These are phyloP conservation scores for Hepsetus odoe DNA, from an alignment of 2,113 vertebrate genomes.

Conservation along the genomic window DNA sequence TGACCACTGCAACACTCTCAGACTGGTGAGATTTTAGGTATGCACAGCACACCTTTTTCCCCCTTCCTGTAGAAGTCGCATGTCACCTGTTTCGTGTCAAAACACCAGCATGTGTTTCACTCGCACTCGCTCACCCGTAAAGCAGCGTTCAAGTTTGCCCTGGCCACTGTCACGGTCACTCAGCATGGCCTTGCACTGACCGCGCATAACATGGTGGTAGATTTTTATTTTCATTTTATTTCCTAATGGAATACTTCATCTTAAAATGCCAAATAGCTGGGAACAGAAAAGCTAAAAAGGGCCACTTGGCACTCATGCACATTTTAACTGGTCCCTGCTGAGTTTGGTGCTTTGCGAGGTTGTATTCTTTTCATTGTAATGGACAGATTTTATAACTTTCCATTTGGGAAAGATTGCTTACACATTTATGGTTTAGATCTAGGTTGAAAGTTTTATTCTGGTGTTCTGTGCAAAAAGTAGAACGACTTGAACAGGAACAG, in stretches of 20 bases:
- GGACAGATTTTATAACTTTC: background rate
- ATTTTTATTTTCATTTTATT: background rate
- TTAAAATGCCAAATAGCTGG: background rate
- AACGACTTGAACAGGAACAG: no score
- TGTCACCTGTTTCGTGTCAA: constrained; percentile 33
- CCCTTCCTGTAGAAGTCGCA: constrained; percentile 1
- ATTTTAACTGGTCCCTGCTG: background rate
- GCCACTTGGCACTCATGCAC: background rate
- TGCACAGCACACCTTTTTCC: background rate
- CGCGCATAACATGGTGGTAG: constrained; percentile 36
- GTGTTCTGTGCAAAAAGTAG: background rate
- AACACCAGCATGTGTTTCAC: constrained; percentile 34
- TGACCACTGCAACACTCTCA: background rate
- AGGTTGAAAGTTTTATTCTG: background rate
- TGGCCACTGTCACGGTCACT: constrained; percentile 12
- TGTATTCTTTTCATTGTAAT: background rate
- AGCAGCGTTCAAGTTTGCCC: background rate
- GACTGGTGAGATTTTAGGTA: background rate
- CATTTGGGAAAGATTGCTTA: background rate
- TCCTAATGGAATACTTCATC: background rate
- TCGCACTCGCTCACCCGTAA: background rate
- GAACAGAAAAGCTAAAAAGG: background rate
- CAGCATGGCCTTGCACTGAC: constrained; percentile 49
- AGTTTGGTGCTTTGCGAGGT: background rate
- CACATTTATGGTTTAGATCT: background rate